phyloP scores from a whole-genome alignment of 2,113 vertebrate genomes.

The Hemibagrus wyckioides region DNA sequence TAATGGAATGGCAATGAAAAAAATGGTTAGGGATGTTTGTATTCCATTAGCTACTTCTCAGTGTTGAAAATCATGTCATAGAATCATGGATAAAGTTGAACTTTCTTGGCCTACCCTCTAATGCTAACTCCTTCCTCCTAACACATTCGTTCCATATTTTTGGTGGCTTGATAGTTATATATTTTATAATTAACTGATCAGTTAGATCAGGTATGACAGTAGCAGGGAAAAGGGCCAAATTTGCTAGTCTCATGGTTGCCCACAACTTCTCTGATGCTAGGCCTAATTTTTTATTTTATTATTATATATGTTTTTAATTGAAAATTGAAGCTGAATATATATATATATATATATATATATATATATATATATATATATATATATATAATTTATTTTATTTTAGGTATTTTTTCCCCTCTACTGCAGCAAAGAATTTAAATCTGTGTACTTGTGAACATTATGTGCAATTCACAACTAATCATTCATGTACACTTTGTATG shows the following conservation, averaged over 20 bases:
- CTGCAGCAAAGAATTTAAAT: not conserved
- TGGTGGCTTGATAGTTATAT: not conserved
- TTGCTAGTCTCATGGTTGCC: not conserved
- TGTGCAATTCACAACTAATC: not conserved
- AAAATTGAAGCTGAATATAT: too few relatives aligned
- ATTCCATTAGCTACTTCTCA: constrained; percentile 11
- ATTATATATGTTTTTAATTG: too few relatives aligned
- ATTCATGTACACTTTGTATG: not conserved
- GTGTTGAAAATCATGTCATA: not conserved
- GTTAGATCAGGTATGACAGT: not conserved
- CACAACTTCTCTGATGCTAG: not conserved
- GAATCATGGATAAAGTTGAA: not conserved
- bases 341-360: too few relatives aligned
- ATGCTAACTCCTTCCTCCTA: not conserved
- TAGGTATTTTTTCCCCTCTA: not conserved
- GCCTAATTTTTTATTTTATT: not conserved
- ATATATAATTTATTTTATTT: not conserved
- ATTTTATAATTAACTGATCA: not conserved
- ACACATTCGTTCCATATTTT: not conserved
- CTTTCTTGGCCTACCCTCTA: not conserved
- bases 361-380: too few relatives aligned
- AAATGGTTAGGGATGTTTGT: constrained; percentile 8
- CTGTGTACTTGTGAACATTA: not conserved
- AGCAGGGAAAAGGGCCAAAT: not conserved
- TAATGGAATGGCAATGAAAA: constrained; percentile 5